A percentile compares a stretch with the other conserved stretches of the same genome.
These are phyloP conservation scores for Chaetoderma sp. DNA, from an alignment of 2,888 invertebrate genomes.

Conservation along the genomic window DNA sequence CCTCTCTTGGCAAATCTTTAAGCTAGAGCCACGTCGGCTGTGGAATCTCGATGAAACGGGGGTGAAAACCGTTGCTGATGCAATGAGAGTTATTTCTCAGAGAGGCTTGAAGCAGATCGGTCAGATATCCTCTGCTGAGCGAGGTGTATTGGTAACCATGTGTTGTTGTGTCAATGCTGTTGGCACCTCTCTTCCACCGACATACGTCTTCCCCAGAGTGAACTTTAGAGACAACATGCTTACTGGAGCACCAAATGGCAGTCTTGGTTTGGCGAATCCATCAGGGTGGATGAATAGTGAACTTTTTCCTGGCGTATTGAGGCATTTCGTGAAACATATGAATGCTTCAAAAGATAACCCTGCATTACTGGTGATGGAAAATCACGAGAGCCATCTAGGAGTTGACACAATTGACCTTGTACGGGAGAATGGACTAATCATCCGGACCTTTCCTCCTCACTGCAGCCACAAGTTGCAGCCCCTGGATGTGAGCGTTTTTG, in stretches of 20 bases:
- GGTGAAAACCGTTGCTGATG: slow-evolving; percentile 1
- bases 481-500: slow-evolving; percentile 1
- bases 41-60: slow-evolving; percentile 8
- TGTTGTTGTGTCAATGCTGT: slow-evolving; percentile 18
- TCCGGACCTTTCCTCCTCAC: slow-evolving; percentile 12
- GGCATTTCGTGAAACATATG: slow-evolving; percentile 15
- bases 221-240: slow-evolving; percentile 12
- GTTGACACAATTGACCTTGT: slow-evolving; percentile 2
- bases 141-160: slow-evolving; percentile 12
- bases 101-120: slow-evolving; percentile 17
- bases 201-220: slow-evolving; percentile 13
- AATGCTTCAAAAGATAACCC: slow-evolving; percentile 10
- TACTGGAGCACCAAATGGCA: slow-evolving; percentile 6
- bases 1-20: neutral
- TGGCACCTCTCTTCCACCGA: slow-evolving; percentile 12
- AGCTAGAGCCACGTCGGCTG: neutral
- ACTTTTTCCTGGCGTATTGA: slow-evolving; percentile 2
- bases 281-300: slow-evolving; percentile 20
- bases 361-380: slow-evolving; percentile 22
- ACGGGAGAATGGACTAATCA: slow-evolving; percentile 12
- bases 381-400: slow-evolving; percentile 15
- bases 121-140: slow-evolving; percentile 13
- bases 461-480: slow-evolving; percentile 5
- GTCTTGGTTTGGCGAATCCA: slow-evolving; percentile 8
- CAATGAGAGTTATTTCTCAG: neutral